phyloP scores from a whole-genome alignment of 2,888 invertebrate genomes.

The Drosophila yooni region DNA sequence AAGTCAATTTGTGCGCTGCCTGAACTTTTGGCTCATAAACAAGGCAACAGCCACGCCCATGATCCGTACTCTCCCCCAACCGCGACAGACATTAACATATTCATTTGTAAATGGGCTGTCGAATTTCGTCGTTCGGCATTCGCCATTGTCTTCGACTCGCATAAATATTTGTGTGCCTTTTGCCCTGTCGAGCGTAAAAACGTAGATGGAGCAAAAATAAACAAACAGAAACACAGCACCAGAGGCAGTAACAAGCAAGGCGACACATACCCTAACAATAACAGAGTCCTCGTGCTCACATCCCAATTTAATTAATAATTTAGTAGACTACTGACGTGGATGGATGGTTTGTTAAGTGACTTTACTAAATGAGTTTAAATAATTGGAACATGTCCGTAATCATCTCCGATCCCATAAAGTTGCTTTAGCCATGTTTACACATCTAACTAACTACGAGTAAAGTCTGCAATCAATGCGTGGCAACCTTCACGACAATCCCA shows the following conservation, averaged over 20 bases:
- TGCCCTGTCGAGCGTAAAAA: slow-evolving; percentile 76
- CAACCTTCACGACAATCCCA: background rate
- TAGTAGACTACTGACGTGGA: background rate
- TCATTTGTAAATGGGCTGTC: slow-evolving; percentile 79
- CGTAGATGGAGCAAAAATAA: slow-evolving; percentile 51
- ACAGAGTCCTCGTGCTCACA: background rate
- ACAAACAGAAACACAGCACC: slow-evolving; percentile 35
- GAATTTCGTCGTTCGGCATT: slow-evolving; percentile 58
- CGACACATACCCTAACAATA: slow-evolving; percentile 1
- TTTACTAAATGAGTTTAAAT: background rate
- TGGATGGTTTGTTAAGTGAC: background rate
- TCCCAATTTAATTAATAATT: background rate
- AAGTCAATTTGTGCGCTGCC: slow-evolving; percentile 68
- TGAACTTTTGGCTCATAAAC: slow-evolving; percentile 72
- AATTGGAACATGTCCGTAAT: background rate
- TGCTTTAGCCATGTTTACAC: background rate
- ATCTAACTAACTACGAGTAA: background rate
- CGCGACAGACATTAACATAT: slow-evolving; percentile 70
- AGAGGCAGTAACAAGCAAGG: slow-evolving; percentile 23
- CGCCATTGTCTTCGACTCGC: slow-evolving; percentile 57
- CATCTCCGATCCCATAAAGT: background rate
- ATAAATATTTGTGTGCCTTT: slow-evolving; percentile 81
- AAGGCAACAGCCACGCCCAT: slow-evolving; percentile 39
- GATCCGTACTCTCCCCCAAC: background rate
- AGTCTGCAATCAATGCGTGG: background rate